phyloP scores from a whole-genome alignment of 1,140 invertebrate genomes.

The Drosophila ananassae region DNA sequence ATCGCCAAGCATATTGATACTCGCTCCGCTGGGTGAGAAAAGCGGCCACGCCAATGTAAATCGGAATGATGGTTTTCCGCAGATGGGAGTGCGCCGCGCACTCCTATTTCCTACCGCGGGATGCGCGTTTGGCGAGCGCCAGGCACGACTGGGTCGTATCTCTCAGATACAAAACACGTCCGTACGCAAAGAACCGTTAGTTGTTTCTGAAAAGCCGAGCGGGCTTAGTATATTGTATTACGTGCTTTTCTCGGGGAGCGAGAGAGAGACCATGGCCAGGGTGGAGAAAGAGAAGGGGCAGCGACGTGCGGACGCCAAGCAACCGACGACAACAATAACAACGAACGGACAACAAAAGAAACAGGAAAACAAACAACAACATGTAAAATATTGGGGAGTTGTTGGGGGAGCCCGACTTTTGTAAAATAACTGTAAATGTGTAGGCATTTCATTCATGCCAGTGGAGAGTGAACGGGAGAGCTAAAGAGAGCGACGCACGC shows the following conservation, averaged over 20 bases:
- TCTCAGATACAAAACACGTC: conserved; percentile 64
- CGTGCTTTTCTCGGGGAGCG: conserved; percentile 20
- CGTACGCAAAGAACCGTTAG: conserved; percentile 84
- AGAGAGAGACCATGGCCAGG: not conserved
- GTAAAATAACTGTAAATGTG: conserved; percentile 79
- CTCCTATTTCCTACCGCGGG: too few species aligned
- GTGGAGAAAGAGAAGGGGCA: not conserved
- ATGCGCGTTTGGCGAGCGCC: too few species aligned
- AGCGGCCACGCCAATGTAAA: too few species aligned
- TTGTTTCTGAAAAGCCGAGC: conserved; percentile 58
- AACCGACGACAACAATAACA: conserved; percentile 48
- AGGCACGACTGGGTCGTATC: too few species aligned
- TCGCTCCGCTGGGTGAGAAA: too few species aligned
- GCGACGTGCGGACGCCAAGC: conserved; percentile 31
- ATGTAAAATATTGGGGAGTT: conserved; percentile 68
- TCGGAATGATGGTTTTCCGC: too few species aligned
- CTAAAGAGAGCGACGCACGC: conserved; percentile 66
- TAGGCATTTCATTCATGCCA: conserved; percentile 76
- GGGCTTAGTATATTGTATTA: conserved; percentile 27
- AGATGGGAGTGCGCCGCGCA: too few species aligned
- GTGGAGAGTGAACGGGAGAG: conserved; percentile 6
- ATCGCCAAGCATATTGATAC: too few species aligned
- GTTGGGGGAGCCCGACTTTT: conserved; percentile 36
- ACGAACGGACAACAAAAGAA: conserved; percentile 24
- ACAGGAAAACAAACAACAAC: conserved; percentile 53